Evolutionary conservation across 2,888 invertebrate species (phyloP).

Genomic region (Arctia plantaginis): DNA sequence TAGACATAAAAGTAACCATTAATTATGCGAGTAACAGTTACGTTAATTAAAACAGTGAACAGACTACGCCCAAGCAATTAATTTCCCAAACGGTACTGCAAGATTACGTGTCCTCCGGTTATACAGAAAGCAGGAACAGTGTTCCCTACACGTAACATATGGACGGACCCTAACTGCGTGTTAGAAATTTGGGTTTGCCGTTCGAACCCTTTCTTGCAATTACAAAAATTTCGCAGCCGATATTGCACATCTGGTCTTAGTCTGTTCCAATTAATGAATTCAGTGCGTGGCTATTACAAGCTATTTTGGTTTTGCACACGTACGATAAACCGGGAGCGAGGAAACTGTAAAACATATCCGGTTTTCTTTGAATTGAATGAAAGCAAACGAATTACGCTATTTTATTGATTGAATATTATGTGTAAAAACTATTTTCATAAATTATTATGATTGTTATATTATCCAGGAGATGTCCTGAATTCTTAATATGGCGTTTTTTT

Average conservation of each 20-base stretch:
- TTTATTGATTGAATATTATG: too few relatives aligned
- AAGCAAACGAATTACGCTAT: too few relatives aligned
- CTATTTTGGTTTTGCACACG: constrained; percentile 49
- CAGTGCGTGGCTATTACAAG: constrained; percentile 41
- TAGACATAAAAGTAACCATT: background rate
- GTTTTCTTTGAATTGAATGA: background rate
- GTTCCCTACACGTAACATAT: constrained; percentile 38
- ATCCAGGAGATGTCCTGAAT: background rate
- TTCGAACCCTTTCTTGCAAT: constrained; percentile 48
- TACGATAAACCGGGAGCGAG: constrained; percentile 29
- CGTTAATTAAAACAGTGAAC: constrained; percentile 23
- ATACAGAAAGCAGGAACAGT: constrained; percentile 37
- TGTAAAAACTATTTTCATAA: too few relatives aligned
- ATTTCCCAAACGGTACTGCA: constrained; percentile 28
- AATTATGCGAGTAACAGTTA: constrained; percentile 1
- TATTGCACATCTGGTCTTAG: constrained; percentile 58
- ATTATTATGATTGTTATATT: too few relatives aligned
- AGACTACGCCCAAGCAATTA: constrained; percentile 11
- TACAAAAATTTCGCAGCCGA: constrained; percentile 58
- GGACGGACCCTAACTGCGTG: constrained; percentile 31
- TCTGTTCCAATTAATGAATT: constrained; percentile 63
- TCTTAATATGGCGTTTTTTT: background rate
- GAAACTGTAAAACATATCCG: background rate
- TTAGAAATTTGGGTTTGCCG: constrained; percentile 42
- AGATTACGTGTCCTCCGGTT: constrained; percentile 28